These are phyloP conservation scores for Bucco capensis DNA, from an alignment of 2,113 vertebrate species.

Conservation along the genomic window DNA sequence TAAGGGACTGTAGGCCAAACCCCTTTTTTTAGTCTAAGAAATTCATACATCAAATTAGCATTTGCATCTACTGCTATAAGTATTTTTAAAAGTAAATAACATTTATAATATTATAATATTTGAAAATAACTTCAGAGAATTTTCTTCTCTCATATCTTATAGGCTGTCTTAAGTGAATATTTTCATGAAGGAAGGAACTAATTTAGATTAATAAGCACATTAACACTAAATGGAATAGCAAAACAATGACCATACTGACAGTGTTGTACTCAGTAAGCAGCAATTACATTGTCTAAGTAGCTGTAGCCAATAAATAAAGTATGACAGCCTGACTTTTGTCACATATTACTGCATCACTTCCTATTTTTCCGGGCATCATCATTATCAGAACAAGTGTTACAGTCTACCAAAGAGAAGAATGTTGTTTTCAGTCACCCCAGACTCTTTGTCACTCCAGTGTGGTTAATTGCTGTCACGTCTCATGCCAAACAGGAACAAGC, in stretches of 20 bases:
- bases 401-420: background rate
- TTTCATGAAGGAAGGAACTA: background rate
- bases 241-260: background rate
- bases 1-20: background rate
- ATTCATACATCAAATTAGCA: background rate
- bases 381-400: background rate
- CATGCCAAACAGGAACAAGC: background rate
- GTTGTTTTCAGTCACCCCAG: background rate
- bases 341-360: background rate
- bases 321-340: background rate
- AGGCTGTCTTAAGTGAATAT: background rate
- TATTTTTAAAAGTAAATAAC: background rate
- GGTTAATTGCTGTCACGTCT: background rate
- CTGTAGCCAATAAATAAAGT: background rate
- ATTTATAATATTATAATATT: background rate
- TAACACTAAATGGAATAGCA: background rate
- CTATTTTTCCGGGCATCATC: accelerated
- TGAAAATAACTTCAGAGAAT: background rate
- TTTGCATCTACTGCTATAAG: background rate
- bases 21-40: no score
- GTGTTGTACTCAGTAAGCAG: background rate
- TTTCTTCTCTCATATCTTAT: background rate
- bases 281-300: background rate
- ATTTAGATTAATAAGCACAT: background rate
- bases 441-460: background rate